Conservation (phyloP, 2,797 vertebrate genomes). For the Gymnothorax reevesii region DNA sequence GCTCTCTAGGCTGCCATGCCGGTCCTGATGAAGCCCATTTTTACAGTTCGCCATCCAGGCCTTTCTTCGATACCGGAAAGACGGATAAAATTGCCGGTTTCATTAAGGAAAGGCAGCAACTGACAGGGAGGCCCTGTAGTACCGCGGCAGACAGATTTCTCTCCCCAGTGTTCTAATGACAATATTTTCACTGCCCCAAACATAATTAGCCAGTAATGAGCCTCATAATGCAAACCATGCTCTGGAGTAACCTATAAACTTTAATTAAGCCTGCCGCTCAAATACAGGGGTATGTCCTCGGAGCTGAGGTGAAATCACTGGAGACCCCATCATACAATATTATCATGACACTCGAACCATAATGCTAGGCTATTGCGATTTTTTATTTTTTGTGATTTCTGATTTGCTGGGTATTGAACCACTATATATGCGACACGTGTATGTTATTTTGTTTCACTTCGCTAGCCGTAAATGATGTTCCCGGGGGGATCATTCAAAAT, state of each 20-base stretch:
- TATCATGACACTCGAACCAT: too few relatives aligned
- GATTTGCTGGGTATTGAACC: too few relatives aligned
- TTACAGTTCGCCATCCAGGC: background rate
- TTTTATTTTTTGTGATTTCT: too few relatives aligned
- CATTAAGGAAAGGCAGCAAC: background rate
- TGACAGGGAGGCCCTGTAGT: background rate
- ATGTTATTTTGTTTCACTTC: too few relatives aligned
- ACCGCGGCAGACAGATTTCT: background rate
- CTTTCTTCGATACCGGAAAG: background rate
- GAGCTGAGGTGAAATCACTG: too few relatives aligned
- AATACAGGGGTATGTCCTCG: background rate
- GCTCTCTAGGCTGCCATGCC: background rate
- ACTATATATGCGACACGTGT: too few relatives aligned
- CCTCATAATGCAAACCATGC: background rate
- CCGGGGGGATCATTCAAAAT: too few relatives aligned
- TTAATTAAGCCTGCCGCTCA: background rate
- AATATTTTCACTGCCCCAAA: slow-evolving; percentile 1
- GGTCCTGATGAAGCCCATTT: background rate
- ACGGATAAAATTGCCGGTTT: background rate
- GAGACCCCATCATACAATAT: too few relatives aligned
- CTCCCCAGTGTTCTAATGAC: background rate
- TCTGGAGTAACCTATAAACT: slow-evolving; percentile 4
- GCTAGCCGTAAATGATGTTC: too few relatives aligned
- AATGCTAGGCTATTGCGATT: too few relatives aligned
- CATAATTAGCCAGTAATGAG: slow-evolving; percentile 1